A percentile compares a stretch with the other conserved stretches of the same genome.
These are phyloP conservation scores for Stegophylla sp. DNA, from an alignment of 2,888 invertebrate genomes.

Conservation along the genomic window DNA sequence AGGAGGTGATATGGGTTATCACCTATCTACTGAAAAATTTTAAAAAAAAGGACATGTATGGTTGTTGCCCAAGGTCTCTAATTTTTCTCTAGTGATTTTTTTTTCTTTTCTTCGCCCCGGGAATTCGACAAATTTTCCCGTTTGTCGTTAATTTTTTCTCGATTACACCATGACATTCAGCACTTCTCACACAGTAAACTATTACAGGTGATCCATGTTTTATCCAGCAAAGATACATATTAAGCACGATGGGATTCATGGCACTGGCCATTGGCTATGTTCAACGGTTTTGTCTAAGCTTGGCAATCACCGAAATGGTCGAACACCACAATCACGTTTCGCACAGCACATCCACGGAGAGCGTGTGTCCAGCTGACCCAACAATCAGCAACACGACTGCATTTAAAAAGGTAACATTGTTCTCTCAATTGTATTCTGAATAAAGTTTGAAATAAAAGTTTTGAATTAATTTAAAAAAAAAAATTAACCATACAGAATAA, in stretches of 20 bases:
- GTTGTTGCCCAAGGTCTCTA: no score
- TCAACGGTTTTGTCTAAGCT: slow-evolving; percentile 65
- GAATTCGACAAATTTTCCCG: no score
- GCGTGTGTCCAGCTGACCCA: not conserved
- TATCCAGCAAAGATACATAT: slow-evolving; percentile 62
- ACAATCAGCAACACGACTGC: not conserved
- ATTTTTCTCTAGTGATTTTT: no score
- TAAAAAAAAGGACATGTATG: no score
- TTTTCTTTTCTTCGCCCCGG: no score
- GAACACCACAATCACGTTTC: slow-evolving; percentile 54
- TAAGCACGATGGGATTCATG: slow-evolving; percentile 65
- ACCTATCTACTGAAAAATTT: no score
- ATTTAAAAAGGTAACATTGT: not conserved
- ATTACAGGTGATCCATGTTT: slow-evolving; percentile 65
- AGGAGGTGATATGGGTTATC: no score
- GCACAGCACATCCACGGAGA: not conserved
- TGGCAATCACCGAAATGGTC: slow-evolving; percentile 67
- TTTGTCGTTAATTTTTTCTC: no score
- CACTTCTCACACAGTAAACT: not conserved
- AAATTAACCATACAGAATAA: no score
- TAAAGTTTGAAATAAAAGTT: no score
- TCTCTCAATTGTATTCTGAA: no score
- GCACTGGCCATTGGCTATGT: slow-evolving; percentile 66
- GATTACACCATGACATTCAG: not conserved
- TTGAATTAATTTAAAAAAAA: no score